Evolutionary conservation across 2,113 vertebrate genomes (phyloP), one percentile per base, ranked within the genome.

Genomic region (Lutjanus erythropterus): DNA sequence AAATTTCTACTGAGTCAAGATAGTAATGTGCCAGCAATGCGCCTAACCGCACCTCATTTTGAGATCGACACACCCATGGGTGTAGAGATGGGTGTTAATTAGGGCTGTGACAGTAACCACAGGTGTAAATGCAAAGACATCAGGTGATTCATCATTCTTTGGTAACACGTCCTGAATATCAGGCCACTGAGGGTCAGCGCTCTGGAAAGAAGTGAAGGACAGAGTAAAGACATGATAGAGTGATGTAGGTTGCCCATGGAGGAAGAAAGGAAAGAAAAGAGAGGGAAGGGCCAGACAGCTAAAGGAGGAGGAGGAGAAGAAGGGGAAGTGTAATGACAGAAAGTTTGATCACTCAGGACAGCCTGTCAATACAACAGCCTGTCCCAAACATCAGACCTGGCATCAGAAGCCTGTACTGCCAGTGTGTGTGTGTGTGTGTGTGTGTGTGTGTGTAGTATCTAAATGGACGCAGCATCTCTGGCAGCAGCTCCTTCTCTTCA

Each of bases 401-500:
- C n/a, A n/a, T n/a, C n/a, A n/a, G n/a, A n/a, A 27, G 50, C 50
- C 11, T 3, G 12, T 10, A 8, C 21, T 1, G 11, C n/a, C n/a
- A n/a, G 37, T 71, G 27, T 46, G 16, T 12, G 0, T 9, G 52
- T 42, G 53, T 49, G 35, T 70, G 44, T 62, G n/a, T 60, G 9
- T 27, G 0, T 21, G 31, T 35, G 47, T 62, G 29, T 56, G 41
- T 41, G 6, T 9, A 14, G 14, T 60, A 3, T 29, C 3, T 33
- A 44, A 60, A 23, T 70, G 56, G 27, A 62, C 47, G 39, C 21
- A 27, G 39, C 21, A 10, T 21, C 35, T 70, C 5, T 44, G 47
- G 62, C 67, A 15, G 44, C 71, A 42, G 33, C 44, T 67, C 23
- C 9, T 61, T 29, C 29, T 25, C 62, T 21, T 59, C 52, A 41